phyloP scores from a whole-genome alignment of 2,888 invertebrate species.

The Hemicrepidius hirtus region DNA sequence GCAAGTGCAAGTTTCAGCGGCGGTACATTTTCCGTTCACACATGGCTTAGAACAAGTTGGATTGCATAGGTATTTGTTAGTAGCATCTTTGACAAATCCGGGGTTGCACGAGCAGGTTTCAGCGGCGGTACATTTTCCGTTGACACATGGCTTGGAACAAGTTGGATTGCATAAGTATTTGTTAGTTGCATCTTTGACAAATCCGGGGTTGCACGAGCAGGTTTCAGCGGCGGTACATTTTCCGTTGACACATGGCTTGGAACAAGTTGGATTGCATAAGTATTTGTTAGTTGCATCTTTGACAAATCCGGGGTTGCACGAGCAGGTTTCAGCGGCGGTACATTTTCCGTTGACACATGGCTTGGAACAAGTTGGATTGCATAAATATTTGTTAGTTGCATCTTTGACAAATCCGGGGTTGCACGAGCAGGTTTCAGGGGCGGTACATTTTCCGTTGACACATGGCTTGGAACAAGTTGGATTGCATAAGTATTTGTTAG shows the following conservation, averaged over 20 bases:
- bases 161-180: slow-evolving; percentile 54
- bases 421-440: slow-evolving; percentile 5
- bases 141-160: slow-evolving; percentile 65
- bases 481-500: slow-evolving; percentile 72
- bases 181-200: slow-evolving; percentile 7
- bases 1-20: slow-evolving; percentile 54
- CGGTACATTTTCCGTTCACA: slow-evolving; percentile 46
- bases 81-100: slow-evolving; percentile 36
- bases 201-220: slow-evolving; percentile 65
- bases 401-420: slow-evolving; percentile 3
- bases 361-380: slow-evolving; percentile 9
- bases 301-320: slow-evolving; percentile 40
- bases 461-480: slow-evolving; percentile 80
- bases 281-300: slow-evolving; percentile 27
- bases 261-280: slow-evolving; percentile 44
- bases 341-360: slow-evolving; percentile 29
- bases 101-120: slow-evolving; percentile 54
- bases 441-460: slow-evolving; percentile 80
- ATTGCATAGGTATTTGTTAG: slow-evolving; percentile 46
- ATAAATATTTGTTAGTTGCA: neutral
- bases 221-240: slow-evolving; percentile 58
- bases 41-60: slow-evolving; percentile 53
- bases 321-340: slow-evolving; percentile 74
- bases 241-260: slow-evolving; percentile 43
- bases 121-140: slow-evolving; percentile 66